These are phyloP conservation scores for Odobenus rosmarus DNA, from an alignment of 2,113 vertebrate genomes.

Conservation along the genomic window DNA sequence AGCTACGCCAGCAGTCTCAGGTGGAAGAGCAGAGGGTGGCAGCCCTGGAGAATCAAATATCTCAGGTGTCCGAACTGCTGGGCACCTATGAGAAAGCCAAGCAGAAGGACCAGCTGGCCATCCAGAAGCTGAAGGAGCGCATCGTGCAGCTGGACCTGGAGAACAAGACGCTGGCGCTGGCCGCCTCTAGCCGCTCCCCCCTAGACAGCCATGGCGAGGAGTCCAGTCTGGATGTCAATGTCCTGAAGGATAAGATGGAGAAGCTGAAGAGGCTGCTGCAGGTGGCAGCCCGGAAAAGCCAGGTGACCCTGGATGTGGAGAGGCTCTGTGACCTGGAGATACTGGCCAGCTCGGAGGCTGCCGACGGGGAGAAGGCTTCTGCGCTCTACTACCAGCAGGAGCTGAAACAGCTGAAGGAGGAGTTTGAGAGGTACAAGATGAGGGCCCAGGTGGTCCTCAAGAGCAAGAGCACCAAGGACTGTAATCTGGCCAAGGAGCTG, in stretches of 20 bases:
- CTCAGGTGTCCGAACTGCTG: conserved; percentile 92
- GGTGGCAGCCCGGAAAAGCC: conserved; percentile 85
- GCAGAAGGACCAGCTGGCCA: conserved; percentile 91
- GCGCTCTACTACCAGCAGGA: conserved; percentile 91
- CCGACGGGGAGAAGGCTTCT: conserved; percentile 85
- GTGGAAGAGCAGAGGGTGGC: conserved; percentile 91
- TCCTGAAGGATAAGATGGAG: conserved; percentile 91
- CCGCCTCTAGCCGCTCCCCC: conserved; percentile 85
- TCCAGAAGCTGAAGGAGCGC: conserved; percentile 92
- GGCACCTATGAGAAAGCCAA: conserved; percentile 91
- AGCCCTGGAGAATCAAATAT: conserved; percentile 91
- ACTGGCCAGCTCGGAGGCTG: conserved; percentile 69
- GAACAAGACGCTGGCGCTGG: conserved; percentile 93
- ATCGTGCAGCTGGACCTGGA: conserved; percentile 94
- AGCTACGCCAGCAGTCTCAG: conserved; percentile 88
- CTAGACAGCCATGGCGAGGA: conserved; percentile 86
- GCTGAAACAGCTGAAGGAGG: conserved; percentile 94
- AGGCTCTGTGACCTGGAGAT: conserved; percentile 81
- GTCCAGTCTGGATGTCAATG: conserved; percentile 86
- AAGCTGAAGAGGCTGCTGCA: conserved; percentile 90
- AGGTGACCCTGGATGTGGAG: conserved; percentile 84
- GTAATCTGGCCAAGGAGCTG: conserved; percentile 90
- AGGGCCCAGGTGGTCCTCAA: conserved; percentile 95
- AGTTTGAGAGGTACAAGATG: conserved; percentile 96
- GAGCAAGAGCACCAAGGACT: conserved; percentile 91